Conservation (phyloP, 1,140 invertebrate species). For the Grapholita molesta region DNA sequence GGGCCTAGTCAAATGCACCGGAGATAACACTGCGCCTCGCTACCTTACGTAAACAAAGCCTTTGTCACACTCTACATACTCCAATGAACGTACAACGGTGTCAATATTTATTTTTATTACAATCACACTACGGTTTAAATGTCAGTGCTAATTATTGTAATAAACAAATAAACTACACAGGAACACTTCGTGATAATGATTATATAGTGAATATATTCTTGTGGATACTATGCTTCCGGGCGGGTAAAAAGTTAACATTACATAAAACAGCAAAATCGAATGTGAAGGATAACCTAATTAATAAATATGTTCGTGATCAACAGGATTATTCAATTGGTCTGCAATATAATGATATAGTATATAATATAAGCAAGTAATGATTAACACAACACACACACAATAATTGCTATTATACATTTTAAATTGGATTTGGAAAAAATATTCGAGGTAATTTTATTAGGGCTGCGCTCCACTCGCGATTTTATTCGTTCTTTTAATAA, state of each 20-base stretch:
- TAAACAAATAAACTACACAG: too few species aligned
- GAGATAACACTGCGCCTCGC: background rate
- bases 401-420: background rate
- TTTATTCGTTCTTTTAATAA: background rate
- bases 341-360: too few species aligned
- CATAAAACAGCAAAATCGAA: background rate
- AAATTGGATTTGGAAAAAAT: background rate
- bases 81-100: background rate
- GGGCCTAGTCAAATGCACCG: constrained; percentile 6
- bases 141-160: too few species aligned
- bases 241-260: background rate
- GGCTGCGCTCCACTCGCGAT: background rate
- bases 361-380: background rate
- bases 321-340: background rate
- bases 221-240: too few species aligned
- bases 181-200: too few species aligned
- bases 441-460: background rate
- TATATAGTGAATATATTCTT: too few species aligned
- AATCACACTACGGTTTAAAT: too few species aligned
- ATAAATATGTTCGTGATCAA: background rate
- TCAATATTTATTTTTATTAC: background rate
- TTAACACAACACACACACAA: background rate
- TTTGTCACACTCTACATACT: background rate
- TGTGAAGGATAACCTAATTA: background rate
- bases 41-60: background rate